Evolutionary conservation across 2,888 invertebrate genomes (phyloP), one percentile per base, ranked within the genome.

Genomic region (Deilephila porcellus): DNA sequence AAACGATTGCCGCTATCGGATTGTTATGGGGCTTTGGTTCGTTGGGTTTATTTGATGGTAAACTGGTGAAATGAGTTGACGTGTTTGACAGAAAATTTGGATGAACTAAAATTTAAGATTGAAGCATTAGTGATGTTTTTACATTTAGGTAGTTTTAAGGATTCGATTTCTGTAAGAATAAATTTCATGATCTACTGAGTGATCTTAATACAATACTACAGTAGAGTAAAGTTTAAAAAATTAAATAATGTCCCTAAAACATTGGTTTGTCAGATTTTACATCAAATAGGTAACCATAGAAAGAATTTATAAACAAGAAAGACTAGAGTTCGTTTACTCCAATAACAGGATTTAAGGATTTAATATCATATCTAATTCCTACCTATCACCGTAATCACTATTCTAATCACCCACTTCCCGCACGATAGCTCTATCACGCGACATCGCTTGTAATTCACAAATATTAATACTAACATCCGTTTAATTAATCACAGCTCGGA

Each of bases 401-500:
- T 56, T 17, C 19, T 63, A 29, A 63, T 63, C 62, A 19, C 60
- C 4, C 5, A 29, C 32, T 32, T 25, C 62, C 73, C 56, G 19
- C 52, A 63, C 63, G 72, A 63, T 14, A 63, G 37, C 56, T 56
- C 56, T n/a, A 56, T 56, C 56, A 56, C n/a, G n/a, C 67, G 25
- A 32, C 29, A 11, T 25, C n/a, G 76, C 79, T 84, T 82, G 82
- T 85, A 86, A 88, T 86, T 83, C 85, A 87, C 85, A 80, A 76
- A 82, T 83, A 83, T 84, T 83, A 84, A 82, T 81, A 79, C 77
- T 80, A 80, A 76, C 82, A 83, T 86, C 86, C 86, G 84, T 78
- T 82, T 78, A 91, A 92, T 91, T 90, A 91, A 90, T 89, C 87
- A 85, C 84, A 85, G 82, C 45, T 80, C 82, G 82, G 83, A 80